phyloP scores from a whole-genome alignment of 2,113 vertebrate species.

The Tychaedon coryphoeus region DNA sequence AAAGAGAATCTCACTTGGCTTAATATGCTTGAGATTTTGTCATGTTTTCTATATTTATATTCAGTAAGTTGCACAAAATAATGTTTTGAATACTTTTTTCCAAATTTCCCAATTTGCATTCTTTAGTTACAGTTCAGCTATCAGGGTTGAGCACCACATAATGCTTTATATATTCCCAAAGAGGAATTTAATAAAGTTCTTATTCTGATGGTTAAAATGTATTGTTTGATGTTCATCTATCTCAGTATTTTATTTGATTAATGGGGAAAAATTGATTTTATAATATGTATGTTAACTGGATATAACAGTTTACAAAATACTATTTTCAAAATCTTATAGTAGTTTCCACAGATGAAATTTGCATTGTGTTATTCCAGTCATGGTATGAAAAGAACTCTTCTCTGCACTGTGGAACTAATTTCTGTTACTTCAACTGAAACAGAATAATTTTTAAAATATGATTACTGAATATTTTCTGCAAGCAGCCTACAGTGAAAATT shows the following conservation, averaged over 20 bases:
- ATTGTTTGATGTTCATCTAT: not conserved
- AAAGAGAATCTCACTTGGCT: not conserved
- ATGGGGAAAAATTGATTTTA: not conserved
- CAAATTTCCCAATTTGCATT: not conserved
- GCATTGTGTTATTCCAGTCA: not conserved
- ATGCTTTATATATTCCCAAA: not conserved
- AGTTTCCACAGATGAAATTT: not conserved
- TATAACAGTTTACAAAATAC: not conserved
- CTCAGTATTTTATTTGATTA: not conserved
- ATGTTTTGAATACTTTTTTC: not conserved
- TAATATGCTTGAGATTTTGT: not conserved
- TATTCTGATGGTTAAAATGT: not conserved
- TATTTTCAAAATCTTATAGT: not conserved
- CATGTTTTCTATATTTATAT: not conserved
- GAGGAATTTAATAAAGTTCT: not conserved
- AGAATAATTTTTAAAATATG: not conserved
- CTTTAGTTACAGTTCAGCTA: not conserved
- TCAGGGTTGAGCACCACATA: not conserved
- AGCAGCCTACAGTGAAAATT: not conserved
- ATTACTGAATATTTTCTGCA: not conserved
- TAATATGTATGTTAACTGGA: not conserved
- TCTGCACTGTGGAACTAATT: not conserved
- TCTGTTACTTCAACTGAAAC: not conserved
- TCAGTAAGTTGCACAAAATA: not conserved
- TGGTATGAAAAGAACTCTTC: not conserved